A percentile compares a stretch with the other conserved stretches of the same genome.
phyloP scores from a whole-genome alignment of 2,888 invertebrate species.

The Trichogramma evanescens region DNA sequence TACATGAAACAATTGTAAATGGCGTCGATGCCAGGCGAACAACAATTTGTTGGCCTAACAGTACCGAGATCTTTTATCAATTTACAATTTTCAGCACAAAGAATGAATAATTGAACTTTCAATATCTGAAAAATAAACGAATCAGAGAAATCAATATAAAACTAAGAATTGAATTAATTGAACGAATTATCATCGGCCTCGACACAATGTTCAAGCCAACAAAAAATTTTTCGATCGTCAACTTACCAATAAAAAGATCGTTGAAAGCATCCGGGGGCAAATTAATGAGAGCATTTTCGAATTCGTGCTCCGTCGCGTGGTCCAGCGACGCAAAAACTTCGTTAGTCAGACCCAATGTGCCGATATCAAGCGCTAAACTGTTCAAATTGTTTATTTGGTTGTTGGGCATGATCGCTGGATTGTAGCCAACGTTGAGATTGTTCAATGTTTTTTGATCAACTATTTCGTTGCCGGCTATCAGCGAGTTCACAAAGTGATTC shows the following conservation, averaged over 20 bases:
- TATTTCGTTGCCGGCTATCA: constrained; percentile 29
- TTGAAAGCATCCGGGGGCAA: constrained; percentile 76
- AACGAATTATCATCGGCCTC: not conserved
- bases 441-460: constrained; percentile 40
- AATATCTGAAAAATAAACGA: too few species aligned
- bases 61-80: too few species aligned
- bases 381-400: constrained; percentile 31
- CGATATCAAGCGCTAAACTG: constrained; percentile 39
- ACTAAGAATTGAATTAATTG: too few species aligned
- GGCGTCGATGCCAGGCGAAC: too few species aligned
- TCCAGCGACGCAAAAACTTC: constrained; percentile 46
- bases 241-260: constrained; percentile 68
- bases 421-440: constrained; percentile 33
- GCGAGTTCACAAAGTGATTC: constrained; percentile 28
- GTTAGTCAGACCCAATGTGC: constrained; percentile 40
- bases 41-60: too few species aligned
- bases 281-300: constrained; percentile 71
- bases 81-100: too few species aligned
- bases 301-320: constrained; percentile 60
- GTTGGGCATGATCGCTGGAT: constrained; percentile 30
- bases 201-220: not conserved
- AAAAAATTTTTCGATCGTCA: not conserved
- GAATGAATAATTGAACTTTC: too few species aligned
- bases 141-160: too few species aligned
- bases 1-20: not conserved